Base-by-base conservation (phyloP, 2,797 vertebrate species). In the Oreortyx pictus region DNA sequence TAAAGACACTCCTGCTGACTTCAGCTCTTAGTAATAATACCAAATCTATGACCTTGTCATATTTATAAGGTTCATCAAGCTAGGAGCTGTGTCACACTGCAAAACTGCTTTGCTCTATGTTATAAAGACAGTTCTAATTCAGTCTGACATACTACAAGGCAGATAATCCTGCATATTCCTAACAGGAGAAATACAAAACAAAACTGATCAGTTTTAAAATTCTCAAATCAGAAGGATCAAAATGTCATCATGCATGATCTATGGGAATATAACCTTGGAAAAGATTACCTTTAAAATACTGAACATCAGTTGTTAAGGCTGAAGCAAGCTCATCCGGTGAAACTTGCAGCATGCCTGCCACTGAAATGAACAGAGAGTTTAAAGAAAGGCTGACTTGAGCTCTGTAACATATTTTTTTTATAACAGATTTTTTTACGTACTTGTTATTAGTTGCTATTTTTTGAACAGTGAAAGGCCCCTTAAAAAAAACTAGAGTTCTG, bases 271-370 rank as follows among this genome's bases (percentile, higher is more conserved):
- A 71, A 80, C 8, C 20, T 68, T 86, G 49, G 74, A 82, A 46
- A 73, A 70, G 2, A 64, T 92, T 98, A 99, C 99, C 99, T 99
- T 99, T 99, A 83, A 99, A 98, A 97, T 98, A 99, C 61, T 99
- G 99, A 91, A 99, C 95, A 37, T 99, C 98, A 33, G 98, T 98
- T 64, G 99, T 99, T 93, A 99, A 97, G 83, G 99, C 98, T 14
- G 98, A 98, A 83, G 98, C 98, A 70, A 99, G 86, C 62, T 99
- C 99, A 59, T 98, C 98, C n/a, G 98, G 71, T 44, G 97, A 98
- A 82, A 99, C 98, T 95, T 99, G 99, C 82, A 99, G 95, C 98
- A 99, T 98, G 61, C 97, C 98, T 82, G 99, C 98, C 96, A 99
- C 99, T 98, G 85, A 74, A 97, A 97, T 16, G 3, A 88, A 89